Evolutionary conservation across 2,888 invertebrate genomes (phyloP).

Genomic region (Ophraella communa): DNA sequence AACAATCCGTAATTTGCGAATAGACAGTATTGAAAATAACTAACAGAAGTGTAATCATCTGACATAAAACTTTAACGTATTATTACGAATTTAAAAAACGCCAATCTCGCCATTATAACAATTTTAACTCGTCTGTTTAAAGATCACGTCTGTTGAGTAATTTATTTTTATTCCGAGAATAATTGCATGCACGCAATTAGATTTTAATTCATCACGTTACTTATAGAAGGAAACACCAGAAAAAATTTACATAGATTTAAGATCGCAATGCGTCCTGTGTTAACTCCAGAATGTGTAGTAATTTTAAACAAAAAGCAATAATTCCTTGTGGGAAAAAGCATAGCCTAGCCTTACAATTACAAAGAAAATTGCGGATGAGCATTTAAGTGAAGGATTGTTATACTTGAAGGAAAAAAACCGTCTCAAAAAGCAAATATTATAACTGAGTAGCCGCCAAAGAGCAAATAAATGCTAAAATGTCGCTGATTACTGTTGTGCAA

Average conservation of each 20-base stretch:
- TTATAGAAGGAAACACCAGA: not conserved
- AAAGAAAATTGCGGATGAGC: no score
- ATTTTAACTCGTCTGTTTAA: not conserved
- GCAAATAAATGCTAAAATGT: no score
- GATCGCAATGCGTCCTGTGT: not conserved
- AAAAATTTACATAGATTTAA: slow-evolving; percentile 9
- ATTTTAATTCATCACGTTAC: slow-evolving; percentile 8
- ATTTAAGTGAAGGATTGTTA: no score
- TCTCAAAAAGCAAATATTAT: no score
- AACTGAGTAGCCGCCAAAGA: no score
- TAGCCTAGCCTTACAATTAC: no score
- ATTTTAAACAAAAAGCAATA: not conserved
- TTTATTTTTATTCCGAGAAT: not conserved
- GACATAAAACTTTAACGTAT: not conserved
- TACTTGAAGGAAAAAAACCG: no score
- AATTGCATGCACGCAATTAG: not conserved
- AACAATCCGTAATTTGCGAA: not conserved
- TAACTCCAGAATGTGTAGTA: not conserved
- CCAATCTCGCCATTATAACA: not conserved
- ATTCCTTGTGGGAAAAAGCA: not conserved
- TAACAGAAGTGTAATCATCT: not conserved
- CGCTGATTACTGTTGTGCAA: no score
- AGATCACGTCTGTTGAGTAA: not conserved
- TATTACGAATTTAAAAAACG: not conserved
- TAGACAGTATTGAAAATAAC: not conserved